Evolutionary conservation across 2,888 invertebrate genomes (phyloP), one percentile per base, ranked within the genome.

Genomic region (Bimastos eiseni): DNA sequence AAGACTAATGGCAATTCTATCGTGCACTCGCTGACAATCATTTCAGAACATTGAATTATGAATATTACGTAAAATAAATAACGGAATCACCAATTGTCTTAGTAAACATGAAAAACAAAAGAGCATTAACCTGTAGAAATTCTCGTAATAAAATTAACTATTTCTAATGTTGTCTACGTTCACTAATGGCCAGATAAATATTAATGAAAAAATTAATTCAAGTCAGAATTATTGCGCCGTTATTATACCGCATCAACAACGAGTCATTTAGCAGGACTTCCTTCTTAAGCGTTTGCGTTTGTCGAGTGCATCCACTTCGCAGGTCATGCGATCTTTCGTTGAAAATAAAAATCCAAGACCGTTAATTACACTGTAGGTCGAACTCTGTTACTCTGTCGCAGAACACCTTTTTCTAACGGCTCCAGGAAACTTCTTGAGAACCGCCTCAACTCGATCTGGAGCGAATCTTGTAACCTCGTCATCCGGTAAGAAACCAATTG

Each of bases 391-490:
- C 36, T 88, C 8, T 34, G 88, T 6, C 6, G 36, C 88, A 24
- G 88, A 36, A 13, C 37, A 38, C 30, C 24, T 38, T 34, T 89
- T 30, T 33, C 89, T 30, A 21, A 89, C 15, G 33, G 44, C 19
- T 36, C 44, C 44, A 30, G 86, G 83, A 90, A 33, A 91, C 55
- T 91, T 36, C 34, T 24, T 19, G 5, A 89, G 83, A 36, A 90
- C 88, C n/a, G 37, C 89, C 38, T 70, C 90, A 21, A 90, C 90
- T 86, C 92, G 70, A n/a, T 90, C 91, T 8, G 92, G 89, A 17
- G 90, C 90, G 30, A 91, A 70, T 38, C 41, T 41, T 37, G 91
- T 92, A 24, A 92, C 89, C 89, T 91, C 91, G 83, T 92, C 92
- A 36, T 91, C 90, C 15, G 92, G 92, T 5, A 92, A 84, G 90